Percentiles rank a stretch among this genome's conserved stretches.
Evolutionary conservation across 2,113 vertebrate species (phyloP).

Genomic region (Platycercus adscitus): DNA sequence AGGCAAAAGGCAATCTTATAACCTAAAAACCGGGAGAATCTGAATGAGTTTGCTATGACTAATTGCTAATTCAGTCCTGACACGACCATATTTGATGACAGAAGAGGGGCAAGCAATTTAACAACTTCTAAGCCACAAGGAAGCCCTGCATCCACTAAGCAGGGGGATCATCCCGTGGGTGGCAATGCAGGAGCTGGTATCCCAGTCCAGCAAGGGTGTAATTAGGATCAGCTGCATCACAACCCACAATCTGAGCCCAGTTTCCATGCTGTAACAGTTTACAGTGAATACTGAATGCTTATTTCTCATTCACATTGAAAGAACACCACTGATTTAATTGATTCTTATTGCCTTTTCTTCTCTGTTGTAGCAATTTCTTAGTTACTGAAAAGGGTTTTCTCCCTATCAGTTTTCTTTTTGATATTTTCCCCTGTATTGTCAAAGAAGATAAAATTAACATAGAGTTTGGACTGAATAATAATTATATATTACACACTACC

Average conservation of each 20-base stretch:
- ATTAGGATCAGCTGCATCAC: not conserved
- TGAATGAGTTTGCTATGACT: not conserved
- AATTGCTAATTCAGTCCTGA: not conserved
- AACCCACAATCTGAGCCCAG: not conserved
- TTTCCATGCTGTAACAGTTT: not conserved
- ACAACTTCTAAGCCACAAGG: not conserved
- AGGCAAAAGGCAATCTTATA: not conserved
- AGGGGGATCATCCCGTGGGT: not conserved
- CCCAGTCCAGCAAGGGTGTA: not conserved
- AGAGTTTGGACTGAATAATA: not conserved
- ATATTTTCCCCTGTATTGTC: not conserved
- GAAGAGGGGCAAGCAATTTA: not conserved
- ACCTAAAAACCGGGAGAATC: not conserved
- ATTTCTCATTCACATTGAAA: not conserved
- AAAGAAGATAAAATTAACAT: not conserved
- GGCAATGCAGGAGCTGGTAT: not conserved
- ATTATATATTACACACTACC: not conserved
- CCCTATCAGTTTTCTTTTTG: not conserved
- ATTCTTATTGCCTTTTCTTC: not conserved
- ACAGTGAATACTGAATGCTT: not conserved
- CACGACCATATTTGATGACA: rapidly evolving
- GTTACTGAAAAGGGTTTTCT: not conserved
- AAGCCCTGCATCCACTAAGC: not conserved
- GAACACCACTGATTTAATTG: not conserved
- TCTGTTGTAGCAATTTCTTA: not conserved